phyloP scores from a whole-genome alignment of 2,888 invertebrate genomes.

The Melinopterus prodromus region DNA sequence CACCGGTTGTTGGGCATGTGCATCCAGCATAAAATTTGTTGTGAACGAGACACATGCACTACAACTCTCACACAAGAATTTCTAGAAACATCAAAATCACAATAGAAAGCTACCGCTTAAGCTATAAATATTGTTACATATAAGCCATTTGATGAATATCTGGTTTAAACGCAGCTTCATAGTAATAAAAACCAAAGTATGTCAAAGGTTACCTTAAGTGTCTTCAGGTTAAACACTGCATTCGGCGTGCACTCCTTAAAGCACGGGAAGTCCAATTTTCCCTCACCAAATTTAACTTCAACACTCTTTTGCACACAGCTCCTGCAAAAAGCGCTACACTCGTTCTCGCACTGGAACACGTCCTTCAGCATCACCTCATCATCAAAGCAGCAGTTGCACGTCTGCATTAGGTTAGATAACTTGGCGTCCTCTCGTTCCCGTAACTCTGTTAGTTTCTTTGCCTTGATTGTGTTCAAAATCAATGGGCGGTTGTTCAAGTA shows the following conservation, averaged over 20 bases:
- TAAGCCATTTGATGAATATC: too few relatives aligned
- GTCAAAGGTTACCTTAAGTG: conserved; percentile 50
- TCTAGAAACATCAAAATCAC: too few relatives aligned
- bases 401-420: conserved; percentile 56
- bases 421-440: conserved; percentile 52
- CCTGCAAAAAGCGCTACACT: conserved; percentile 56
- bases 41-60: too few relatives aligned
- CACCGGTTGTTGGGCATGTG: too few relatives aligned
- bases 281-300: conserved; percentile 58
- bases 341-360: conserved; percentile 56
- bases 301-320: conserved; percentile 57
- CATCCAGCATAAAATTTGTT: too few relatives aligned
- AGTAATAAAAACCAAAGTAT: background rate
- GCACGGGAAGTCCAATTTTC: conserved; percentile 60
- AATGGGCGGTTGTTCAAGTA: conserved; percentile 51
- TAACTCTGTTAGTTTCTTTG: conserved; percentile 43
- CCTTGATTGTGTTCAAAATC: conserved; percentile 48
- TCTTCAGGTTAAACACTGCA: conserved; percentile 51
- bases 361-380: conserved; percentile 62
- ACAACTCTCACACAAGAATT: too few relatives aligned
- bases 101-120: too few relatives aligned
- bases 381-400: conserved; percentile 66
- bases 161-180: background rate
- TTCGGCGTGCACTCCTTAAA: conserved; percentile 58
- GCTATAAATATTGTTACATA: too few relatives aligned